Percentiles rank a stretch among this genome's conserved stretches.
Conservation (phyloP, 2,113 vertebrate species). For the Pavo muticus region DNA sequence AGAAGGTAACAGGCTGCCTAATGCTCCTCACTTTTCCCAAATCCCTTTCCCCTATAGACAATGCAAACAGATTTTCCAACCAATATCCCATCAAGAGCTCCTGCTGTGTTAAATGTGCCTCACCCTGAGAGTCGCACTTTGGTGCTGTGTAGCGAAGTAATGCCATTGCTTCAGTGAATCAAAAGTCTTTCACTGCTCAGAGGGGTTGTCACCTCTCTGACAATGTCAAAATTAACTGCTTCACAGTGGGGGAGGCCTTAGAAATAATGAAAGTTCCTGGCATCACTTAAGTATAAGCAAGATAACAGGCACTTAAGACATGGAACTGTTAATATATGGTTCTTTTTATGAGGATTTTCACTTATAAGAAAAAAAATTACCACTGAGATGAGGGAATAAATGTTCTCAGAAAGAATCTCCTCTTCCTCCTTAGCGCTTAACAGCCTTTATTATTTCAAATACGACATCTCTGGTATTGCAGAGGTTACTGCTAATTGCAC, state of each 20-base stretch:
- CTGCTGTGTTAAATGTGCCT: slow-evolving; percentile 23
- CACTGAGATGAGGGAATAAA: background rate
- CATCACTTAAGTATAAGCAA: slow-evolving; percentile 3
- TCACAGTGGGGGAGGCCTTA: slow-evolving; percentile 26
- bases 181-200: slow-evolving; percentile 29
- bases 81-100: background rate
- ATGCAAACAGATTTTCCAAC: slow-evolving; percentile 8
- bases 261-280: slow-evolving; percentile 31
- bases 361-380: background rate
- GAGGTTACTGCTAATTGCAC: background rate
- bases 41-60: background rate
- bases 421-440: background rate
- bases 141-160: background rate
- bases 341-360: slow-evolving; percentile 26
- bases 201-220: slow-evolving; percentile 3
- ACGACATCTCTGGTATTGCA: background rate
- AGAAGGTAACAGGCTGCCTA: background rate
- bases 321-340: background rate
- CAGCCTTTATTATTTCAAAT: background rate
- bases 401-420: background rate
- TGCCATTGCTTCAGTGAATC: background rate
- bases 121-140: background rate
- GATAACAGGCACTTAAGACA: slow-evolving; percentile 34
- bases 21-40: background rate
- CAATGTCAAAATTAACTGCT: slow-evolving; percentile 58